Evolutionary conservation across 2,888 invertebrate genomes (phyloP).

Genomic region (Busseola fusca): DNA sequence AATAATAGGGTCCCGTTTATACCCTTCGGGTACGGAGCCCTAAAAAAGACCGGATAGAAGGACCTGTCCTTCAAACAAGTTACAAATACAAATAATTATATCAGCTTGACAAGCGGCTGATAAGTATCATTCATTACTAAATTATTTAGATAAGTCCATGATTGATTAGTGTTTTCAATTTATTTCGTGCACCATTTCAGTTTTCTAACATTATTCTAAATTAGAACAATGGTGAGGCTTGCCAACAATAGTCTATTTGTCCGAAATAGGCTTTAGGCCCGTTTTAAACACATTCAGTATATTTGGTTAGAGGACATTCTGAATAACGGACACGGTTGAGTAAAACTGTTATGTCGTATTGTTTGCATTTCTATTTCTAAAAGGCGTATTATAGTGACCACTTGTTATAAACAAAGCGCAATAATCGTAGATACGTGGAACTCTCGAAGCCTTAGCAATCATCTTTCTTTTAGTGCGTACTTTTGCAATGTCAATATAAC

Average conservation of each 20-base stretch:
- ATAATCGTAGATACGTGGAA: constrained; percentile 21
- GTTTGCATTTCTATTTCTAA: constrained; percentile 16
- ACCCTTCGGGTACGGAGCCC: too few species aligned
- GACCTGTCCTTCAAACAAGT: too few species aligned
- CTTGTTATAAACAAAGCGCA: constrained; percentile 30
- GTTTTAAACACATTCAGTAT: constrained; percentile 16
- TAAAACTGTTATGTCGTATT: constrained; percentile 39
- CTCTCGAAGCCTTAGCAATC: constrained; percentile 16
- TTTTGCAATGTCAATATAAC: constrained; percentile 43
- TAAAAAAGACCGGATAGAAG: too few species aligned
- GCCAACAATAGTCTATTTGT: constrained; percentile 40
- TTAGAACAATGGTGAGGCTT: constrained; percentile 35
- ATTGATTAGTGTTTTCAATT: constrained; percentile 23
- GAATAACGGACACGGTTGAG: constrained; percentile 45
- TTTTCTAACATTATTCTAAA: constrained; percentile 15
- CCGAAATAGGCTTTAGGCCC: constrained; percentile 25
- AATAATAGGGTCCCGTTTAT: too few species aligned
- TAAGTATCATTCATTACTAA: constrained; percentile 23
- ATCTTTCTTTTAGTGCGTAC: constrained; percentile 22
- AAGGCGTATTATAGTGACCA: constrained; percentile 17
- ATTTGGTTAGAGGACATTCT: constrained; percentile 34
- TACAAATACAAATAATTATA: background rate
- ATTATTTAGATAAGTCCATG: constrained; percentile 23
- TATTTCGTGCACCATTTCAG: constrained; percentile 10
- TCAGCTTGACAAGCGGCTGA: constrained; percentile 7